Base-by-base conservation (phyloP, 2,888 invertebrate species). In the Biston betularia region DNA sequence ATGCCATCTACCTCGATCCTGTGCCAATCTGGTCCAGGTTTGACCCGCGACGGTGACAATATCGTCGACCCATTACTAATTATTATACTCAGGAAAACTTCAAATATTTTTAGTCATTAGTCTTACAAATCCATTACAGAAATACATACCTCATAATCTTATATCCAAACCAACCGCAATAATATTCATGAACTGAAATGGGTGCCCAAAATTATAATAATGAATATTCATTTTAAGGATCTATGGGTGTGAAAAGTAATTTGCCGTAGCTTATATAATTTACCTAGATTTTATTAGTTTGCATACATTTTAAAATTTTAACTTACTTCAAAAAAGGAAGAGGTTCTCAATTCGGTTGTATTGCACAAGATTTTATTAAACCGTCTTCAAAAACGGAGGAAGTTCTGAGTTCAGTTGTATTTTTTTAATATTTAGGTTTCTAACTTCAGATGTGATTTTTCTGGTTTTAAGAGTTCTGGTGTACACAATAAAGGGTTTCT, bases 221-320 rank as follows among this genome's bases (percentile, higher is more conserved):
- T 59, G 59, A 59, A 59, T 59, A 59, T 59, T 59, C 49, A 45
- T 45, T 33, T 40, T 40, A 12, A 58, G 11, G 33, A 42, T 33
- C 33, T 44, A 42, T 33, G 42, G 12, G 24, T 55, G 42, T 42
- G 42, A 44, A 44, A 55, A 33, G 24, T 44, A 24, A 44, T 55
- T 55, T 55, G 0, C 8, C 8, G 11, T 48, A 24, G 11, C 12
- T 49, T 12, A 38, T 2, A n/a, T 14, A 52, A 15, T 52, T 38
- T 14, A 14, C 10, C 14, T 38, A 10, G 15, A 38, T 50, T 50
- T 35, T n/a, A n/a, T 50, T n/a, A 11, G 12, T 34, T 34, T 49
- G 33, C 33, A 49, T 49, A 14, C 6, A 46, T 24, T 15, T 46
- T 9, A 9, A 15, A 15, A 45, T 46, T n/a, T 15, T 15, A 24